Evolutionary conservation across 2,888 invertebrate genomes (phyloP).

Genomic region (Caenorhabditis sinica): DNA sequence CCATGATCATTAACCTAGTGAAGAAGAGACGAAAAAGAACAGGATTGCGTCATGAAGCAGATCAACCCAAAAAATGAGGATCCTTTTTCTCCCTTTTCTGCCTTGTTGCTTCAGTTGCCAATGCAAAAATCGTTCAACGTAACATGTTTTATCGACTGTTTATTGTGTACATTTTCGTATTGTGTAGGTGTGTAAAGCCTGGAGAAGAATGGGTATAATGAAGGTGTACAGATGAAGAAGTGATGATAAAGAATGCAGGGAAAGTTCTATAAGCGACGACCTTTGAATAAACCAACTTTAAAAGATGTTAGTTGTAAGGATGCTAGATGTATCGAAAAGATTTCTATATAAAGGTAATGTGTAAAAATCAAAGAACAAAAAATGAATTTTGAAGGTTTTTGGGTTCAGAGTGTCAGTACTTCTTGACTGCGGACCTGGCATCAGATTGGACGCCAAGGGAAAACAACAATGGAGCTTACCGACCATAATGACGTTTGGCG

Average conservation of each 20-base stretch:
- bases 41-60: conserved; percentile 34
- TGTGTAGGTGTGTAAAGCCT: conserved; percentile 27
- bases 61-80: conserved; percentile 24
- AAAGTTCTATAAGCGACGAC: neutral
- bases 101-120: neutral
- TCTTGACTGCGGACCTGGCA: too few relatives aligned
- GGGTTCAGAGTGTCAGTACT: too few relatives aligned
- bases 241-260: neutral
- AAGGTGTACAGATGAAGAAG: conserved; percentile 4
- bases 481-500: too few relatives aligned
- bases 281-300: conserved; percentile 8
- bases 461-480: too few relatives aligned
- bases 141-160: conserved; percentile 49
- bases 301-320: neutral
- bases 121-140: conserved; percentile 52
- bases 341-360: neutral
- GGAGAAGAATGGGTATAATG: neutral
- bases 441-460: too few relatives aligned
- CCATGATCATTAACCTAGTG: conserved; percentile 54
- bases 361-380: neutral
- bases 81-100: conserved; percentile 29
- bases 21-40: conserved; percentile 33
- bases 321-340: neutral
- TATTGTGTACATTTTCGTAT: conserved; percentile 5
- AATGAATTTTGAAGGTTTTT: too few relatives aligned